Percentiles rank a stretch among this genome's conserved stretches.
Conservation (phyloP, 2,797 vertebrate genomes). For the Melanotaenia pygmaea region DNA sequence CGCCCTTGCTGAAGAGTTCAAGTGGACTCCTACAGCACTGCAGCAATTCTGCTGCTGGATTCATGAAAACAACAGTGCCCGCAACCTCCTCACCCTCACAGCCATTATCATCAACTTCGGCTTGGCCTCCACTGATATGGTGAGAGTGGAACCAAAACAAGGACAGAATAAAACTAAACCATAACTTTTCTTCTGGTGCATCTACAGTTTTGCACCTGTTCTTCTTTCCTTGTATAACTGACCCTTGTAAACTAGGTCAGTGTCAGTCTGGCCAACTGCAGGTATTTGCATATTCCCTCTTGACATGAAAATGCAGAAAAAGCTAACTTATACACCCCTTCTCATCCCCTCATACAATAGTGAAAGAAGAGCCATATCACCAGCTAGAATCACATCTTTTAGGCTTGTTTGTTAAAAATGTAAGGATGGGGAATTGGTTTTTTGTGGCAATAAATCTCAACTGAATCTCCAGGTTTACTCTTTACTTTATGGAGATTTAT, state of each 20-base stretch:
- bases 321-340: not conserved
- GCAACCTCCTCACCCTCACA: slow-evolving; percentile 79
- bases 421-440: not conserved
- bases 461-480: not conserved
- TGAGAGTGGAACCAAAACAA: slow-evolving; percentile 43
- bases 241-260: slow-evolving; percentile 3
- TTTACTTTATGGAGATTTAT: not conserved
- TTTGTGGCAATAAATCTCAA: not conserved
- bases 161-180: not conserved
- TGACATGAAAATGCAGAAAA: not conserved
- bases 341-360: slow-evolving; percentile 1
- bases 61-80: slow-evolving; percentile 83
- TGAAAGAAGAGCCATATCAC: not conserved
- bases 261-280: not conserved
- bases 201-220: not conserved
- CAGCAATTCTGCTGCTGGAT: slow-evolving; percentile 83
- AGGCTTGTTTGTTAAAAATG: not conserved
- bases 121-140: slow-evolving; percentile 79
- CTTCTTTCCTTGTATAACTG: not conserved
- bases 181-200: not conserved
- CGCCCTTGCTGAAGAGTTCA: slow-evolving; percentile 82
- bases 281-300: slow-evolving; percentile 9
- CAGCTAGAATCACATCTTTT: not conserved
- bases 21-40: slow-evolving; percentile 61
- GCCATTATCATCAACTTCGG: slow-evolving; percentile 80